Evolutionary conservation across 2,888 invertebrate genomes (phyloP).

Genomic region (Megalurothrips usitatus): DNA sequence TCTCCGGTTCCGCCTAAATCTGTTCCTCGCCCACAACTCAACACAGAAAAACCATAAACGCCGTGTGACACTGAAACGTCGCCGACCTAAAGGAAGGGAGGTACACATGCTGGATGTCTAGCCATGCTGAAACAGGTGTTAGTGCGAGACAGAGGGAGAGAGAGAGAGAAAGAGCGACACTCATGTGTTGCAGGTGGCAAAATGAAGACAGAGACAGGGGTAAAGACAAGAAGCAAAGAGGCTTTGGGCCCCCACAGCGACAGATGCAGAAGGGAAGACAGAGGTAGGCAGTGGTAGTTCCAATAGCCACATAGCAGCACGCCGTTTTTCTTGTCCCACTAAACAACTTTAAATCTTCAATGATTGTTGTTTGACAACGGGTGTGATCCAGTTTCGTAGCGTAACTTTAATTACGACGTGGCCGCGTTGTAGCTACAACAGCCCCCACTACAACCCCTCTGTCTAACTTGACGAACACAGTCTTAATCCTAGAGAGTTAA

Average conservation of each 20-base stretch:
- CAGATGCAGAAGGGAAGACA: constrained; percentile 15
- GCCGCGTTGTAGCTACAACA: too few species aligned
- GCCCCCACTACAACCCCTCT: background rate
- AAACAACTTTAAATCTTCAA: too few species aligned
- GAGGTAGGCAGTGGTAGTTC: background rate
- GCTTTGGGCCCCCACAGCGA: background rate
- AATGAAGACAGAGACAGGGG: background rate
- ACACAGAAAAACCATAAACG: background rate
- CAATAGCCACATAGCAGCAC: background rate
- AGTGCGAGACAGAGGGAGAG: background rate
- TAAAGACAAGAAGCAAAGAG: background rate
- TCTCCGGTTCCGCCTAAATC: background rate
- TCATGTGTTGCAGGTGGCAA: constrained; percentile 28
- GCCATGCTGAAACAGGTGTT: constrained; percentile 20
- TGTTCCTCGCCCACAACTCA: background rate
- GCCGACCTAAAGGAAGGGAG: background rate
- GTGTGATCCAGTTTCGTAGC: too few species aligned
- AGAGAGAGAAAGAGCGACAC: background rate
- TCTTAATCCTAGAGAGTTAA: background rate
- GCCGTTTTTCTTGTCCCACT: too few species aligned
- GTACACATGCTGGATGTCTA: background rate
- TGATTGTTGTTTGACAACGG: too few species aligned
- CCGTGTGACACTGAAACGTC: background rate
- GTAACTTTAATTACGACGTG: too few species aligned
- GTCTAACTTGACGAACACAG: background rate